These are phyloP conservation scores for Erpornis zantholeuca DNA, from an alignment of 2,113 vertebrate genomes.

Conservation along the genomic window DNA sequence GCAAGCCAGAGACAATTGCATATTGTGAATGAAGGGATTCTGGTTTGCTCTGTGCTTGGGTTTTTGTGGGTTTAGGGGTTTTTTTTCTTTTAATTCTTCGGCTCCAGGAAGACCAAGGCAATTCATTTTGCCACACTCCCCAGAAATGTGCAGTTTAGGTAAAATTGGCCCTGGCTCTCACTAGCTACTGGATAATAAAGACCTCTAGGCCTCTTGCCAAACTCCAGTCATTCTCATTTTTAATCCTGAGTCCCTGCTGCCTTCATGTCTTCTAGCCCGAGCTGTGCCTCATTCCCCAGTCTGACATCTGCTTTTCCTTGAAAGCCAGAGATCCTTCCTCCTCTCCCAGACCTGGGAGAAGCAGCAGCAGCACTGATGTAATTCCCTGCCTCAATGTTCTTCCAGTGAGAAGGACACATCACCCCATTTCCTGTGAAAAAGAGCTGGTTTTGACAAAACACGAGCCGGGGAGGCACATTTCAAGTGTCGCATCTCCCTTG, in stretches of 20 bases:
- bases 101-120: not conserved
- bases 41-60: not conserved
- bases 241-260: not conserved
- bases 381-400: not conserved
- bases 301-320: not conserved
- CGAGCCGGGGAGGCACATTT: not conserved
- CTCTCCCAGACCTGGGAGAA: not conserved
- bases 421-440: not conserved
- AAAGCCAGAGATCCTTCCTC: not conserved
- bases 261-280: not conserved
- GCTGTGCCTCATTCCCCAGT: not conserved
- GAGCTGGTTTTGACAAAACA: not conserved
- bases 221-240: not conserved
- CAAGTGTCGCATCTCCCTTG: not conserved
- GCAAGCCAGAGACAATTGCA: not conserved
- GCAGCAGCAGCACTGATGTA: not conserved
- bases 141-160: not conserved
- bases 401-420: not conserved
- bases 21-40: not conserved
- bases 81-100: accelerated
- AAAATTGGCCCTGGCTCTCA: not conserved
- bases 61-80: not conserved
- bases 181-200: not conserved
- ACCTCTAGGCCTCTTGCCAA: not conserved
- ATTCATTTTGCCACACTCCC: not conserved